Base-by-base conservation (phyloP, 1,140 invertebrate species). In the Dermatophagoides farinae region DNA sequence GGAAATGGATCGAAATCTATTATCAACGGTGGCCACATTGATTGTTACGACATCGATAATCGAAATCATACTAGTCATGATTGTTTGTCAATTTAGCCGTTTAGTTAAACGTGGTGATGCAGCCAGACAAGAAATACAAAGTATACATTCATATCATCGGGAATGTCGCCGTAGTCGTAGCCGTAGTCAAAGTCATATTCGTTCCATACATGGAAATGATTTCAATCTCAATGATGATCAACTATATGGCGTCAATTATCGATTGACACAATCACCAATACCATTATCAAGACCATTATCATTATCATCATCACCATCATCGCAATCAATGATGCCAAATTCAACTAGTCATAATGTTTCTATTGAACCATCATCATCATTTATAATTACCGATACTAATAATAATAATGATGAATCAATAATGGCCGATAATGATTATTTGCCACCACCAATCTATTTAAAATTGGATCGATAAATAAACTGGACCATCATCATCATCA, bases 21-120 rank as follows among this genome's bases (percentile, higher is more conserved):
- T 60, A 11, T 10, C 41, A 11, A 47, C 14, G 1, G 22, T 47
- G 1, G 5, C 46, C 18, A 11, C 22, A 31, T n/a, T 60, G 2
- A 37, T 10, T 49, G 25, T 47, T 5, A 18, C 25, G 1, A 60
- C 16, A 49, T 16, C 22, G 5, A 50, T 22, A 11, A 52, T 50
- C 37, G 58, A 60, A 37, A 18, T 60, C 1, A 50, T 60, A 20
- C 44, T 60, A 4, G 16, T 60, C 10, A 37, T 50, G 46, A 49
- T 8, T 50, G 46, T 49, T 20, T 60, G 12, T 41, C 46, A 60
- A 20, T 52, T 60, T 52, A 47, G 50, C 4, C 23, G 23, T 18
- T 18, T 50, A 12, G 44, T 50, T 1, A 60, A 60, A 52, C 39
- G 39, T 25, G 57, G 57, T 31, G 39, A 58, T 58, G 39, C 57